Percentiles rank a stretch among this genome's conserved stretches.
Evolutionary conservation across 2,888 invertebrate species (phyloP).

Genomic region (Heliothis peltigera): DNA sequence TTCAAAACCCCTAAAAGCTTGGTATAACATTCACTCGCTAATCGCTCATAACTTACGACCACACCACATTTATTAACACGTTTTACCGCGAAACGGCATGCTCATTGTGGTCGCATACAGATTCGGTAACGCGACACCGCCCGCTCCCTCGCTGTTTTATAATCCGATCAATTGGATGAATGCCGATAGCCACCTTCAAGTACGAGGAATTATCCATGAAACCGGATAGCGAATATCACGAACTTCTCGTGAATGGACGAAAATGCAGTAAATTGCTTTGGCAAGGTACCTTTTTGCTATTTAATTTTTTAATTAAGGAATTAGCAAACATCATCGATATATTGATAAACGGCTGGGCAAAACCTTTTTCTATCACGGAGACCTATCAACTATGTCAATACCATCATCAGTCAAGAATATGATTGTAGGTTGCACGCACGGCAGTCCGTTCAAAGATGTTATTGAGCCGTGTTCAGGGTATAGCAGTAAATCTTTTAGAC

Average conservation of each 20-base stretch:
- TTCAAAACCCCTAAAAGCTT: not conserved
- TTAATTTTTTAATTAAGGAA: not conserved
- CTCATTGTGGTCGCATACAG: slow-evolving; percentile 69
- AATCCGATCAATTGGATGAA: slow-evolving; percentile 65
- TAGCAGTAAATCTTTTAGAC: not conserved
- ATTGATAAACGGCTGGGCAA: no score
- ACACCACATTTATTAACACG: slow-evolving; percentile 75
- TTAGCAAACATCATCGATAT: not conserved
- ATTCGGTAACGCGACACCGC: slow-evolving; percentile 69
- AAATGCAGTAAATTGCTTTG: slow-evolving; percentile 33
- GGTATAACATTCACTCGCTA: not conserved
- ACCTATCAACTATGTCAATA: no score
- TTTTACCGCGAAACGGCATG: slow-evolving; percentile 81
- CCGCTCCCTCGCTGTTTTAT: slow-evolving; percentile 64
- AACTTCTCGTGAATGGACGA: slow-evolving; percentile 55
- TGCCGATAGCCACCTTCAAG: slow-evolving; percentile 60
- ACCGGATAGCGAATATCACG: slow-evolving; percentile 54
- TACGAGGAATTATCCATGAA: slow-evolving; percentile 56
- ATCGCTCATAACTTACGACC: slow-evolving; percentile 20
- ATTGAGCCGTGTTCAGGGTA: not conserved
- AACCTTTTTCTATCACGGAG: no score
- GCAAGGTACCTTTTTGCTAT: slow-evolving; percentile 17
- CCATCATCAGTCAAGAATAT: no score
- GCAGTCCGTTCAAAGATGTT: not conserved
- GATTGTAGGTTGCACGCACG: no score